Evolutionary conservation across 2,888 invertebrate genomes (phyloP).

Genomic region (Brachypalpus laphriformis): DNA sequence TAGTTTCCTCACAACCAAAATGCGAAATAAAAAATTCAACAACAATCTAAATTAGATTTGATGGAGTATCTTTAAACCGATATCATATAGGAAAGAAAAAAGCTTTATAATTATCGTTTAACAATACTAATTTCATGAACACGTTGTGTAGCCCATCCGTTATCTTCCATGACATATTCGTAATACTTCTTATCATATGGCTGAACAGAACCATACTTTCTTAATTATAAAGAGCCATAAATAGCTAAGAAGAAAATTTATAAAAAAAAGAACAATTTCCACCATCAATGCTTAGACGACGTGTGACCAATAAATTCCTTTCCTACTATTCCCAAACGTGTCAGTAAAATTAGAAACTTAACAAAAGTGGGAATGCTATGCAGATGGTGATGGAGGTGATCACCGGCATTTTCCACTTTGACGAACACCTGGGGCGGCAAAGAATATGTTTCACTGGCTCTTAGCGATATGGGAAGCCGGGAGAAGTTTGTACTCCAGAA

Average conservation of each 20-base stretch:
- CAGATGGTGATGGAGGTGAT: constrained; percentile 12
- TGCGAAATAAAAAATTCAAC: background rate
- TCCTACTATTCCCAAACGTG: constrained; percentile 21
- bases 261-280: background rate
- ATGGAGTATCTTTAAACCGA: background rate
- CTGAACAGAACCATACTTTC: background rate
- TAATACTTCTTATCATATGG: constrained; percentile 5
- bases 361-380: background rate
- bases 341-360: constrained; percentile 9
- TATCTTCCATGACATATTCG: constrained; percentile 5
- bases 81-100: background rate
- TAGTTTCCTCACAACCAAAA: background rate
- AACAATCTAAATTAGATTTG: background rate
- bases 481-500: background rate
- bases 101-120: background rate
- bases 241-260: background rate
- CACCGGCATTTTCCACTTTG: background rate
- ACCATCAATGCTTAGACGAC: constrained; percentile 2
- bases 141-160: constrained; percentile 1
- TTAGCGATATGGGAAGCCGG: background rate
- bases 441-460: background rate
- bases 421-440: constrained; percentile 27
- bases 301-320: constrained; percentile 33
- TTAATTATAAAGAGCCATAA: constrained; percentile 20
- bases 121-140: background rate